A percentile compares a stretch with the other conserved stretches of the same genome.
Conservation (phyloP, 2,113 vertebrate species). For the Podiceps cristatus region DNA sequence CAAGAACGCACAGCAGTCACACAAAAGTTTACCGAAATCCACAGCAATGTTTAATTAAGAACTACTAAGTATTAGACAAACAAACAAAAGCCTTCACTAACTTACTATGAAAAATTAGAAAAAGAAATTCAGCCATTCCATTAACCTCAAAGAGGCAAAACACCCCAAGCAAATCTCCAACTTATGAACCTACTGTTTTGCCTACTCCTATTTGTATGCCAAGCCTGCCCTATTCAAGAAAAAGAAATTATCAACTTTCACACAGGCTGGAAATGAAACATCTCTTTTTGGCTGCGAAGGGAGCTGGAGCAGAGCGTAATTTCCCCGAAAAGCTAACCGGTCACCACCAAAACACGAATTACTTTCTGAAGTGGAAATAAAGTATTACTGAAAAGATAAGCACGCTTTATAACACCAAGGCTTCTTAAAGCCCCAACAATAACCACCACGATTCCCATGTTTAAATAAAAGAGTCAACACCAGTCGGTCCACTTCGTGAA, state of each 20-base stretch:
- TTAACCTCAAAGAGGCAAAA: not conserved
- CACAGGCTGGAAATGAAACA: not conserved
- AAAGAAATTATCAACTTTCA: not conserved
- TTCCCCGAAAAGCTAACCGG: not conserved
- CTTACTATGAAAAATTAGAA: not conserved
- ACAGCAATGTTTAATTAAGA: not conserved
- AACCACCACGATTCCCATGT: not conserved
- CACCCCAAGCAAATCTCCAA: fast-evolving
- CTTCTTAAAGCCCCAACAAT: not conserved
- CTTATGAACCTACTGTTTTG: not conserved
- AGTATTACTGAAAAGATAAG: not conserved
- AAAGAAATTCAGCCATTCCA: not conserved
- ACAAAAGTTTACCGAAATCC: not conserved
- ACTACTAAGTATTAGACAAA: not conserved
- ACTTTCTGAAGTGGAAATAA: not conserved
- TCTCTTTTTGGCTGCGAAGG: fast-evolving
- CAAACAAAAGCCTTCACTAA: not conserved
- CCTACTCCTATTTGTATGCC: not conserved
- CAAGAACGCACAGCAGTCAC: not conserved
- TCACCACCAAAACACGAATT: not conserved
- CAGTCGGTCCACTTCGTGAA: not conserved
- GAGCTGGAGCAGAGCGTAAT: not conserved
- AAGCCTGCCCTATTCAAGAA: not conserved
- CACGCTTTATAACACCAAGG: not conserved
- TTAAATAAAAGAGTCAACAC: not conserved